Conservation (phyloP, 2,113 vertebrate species). For the Dipodomys merriami region DNA sequence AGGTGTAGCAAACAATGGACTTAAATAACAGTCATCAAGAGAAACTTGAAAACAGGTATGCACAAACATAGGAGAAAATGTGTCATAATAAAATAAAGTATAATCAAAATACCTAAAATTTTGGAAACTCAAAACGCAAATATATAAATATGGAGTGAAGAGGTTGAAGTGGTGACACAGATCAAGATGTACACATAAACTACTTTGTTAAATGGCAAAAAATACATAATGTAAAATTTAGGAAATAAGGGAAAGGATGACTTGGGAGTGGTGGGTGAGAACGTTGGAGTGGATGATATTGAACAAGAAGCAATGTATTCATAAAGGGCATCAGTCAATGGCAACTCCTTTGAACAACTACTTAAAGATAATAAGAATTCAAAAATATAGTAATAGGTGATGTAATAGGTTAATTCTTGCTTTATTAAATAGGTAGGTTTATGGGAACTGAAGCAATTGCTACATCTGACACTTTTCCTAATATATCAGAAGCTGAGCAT, state of each 20-base stretch:
- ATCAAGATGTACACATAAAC: too few relatives aligned
- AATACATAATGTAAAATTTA: too few relatives aligned
- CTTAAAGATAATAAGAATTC: too few relatives aligned
- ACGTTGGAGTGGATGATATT: too few relatives aligned
- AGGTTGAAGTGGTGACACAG: too few relatives aligned
- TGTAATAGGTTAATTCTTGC: background rate
- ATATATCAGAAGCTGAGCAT: background rate
- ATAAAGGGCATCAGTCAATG: too few relatives aligned
- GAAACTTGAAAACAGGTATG: background rate
- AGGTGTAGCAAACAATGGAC: background rate
- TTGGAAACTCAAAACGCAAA: background rate
- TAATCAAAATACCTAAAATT: background rate
- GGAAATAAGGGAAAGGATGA: too few relatives aligned
- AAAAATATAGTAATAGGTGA: background rate
- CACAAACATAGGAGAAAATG: background rate
- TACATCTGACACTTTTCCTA: background rate
- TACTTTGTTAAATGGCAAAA: too few relatives aligned
- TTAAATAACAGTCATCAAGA: background rate
- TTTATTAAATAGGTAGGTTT: background rate
- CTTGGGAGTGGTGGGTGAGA: too few relatives aligned
- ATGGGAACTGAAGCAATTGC: background rate
- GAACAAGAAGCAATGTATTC: too few relatives aligned
- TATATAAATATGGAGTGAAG: background rate
- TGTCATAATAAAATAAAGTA: background rate
- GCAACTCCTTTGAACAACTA: too few relatives aligned